These are phyloP conservation scores for Lathronympha strigana DNA, from an alignment of 2,888 invertebrate genomes.

Conservation along the genomic window DNA sequence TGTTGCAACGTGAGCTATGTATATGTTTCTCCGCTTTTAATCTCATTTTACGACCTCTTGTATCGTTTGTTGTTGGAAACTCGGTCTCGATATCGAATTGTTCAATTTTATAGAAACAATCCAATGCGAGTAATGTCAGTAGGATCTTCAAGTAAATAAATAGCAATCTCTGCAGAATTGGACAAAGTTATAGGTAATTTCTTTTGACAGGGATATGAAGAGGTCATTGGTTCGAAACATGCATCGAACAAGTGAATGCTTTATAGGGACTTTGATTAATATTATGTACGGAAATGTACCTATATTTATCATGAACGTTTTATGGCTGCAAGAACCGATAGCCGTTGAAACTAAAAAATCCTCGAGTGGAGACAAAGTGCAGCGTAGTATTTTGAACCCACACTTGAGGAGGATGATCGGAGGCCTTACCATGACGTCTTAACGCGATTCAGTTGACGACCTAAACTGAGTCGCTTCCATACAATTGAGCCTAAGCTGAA, in stretches of 20 bases:
- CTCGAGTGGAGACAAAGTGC: too few species aligned
- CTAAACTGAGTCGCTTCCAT: too few species aligned
- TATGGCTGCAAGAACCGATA: too few species aligned
- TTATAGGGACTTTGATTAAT: too few species aligned
- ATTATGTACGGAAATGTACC: too few species aligned
- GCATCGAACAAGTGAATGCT: not conserved
- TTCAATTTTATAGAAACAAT: conserved; percentile 16
- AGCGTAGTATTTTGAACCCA: too few species aligned
- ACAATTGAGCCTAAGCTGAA: too few species aligned
- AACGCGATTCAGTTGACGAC: too few species aligned
- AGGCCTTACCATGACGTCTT: too few species aligned
- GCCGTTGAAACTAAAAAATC: too few species aligned
- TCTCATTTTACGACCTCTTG: conserved; percentile 26
- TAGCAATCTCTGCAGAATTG: conserved; percentile 4
- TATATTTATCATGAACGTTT: too few species aligned
- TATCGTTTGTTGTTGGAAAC: conserved; percentile 8
- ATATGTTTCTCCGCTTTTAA: conserved; percentile 18
- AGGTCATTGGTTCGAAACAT: not conserved
- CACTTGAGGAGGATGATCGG: too few species aligned
- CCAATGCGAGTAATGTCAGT: not conserved
- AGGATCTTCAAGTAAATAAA: conserved; percentile 4
- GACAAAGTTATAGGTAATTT: not conserved
- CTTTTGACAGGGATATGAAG: not conserved
- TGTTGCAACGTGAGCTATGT: not conserved
- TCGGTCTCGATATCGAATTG: conserved; percentile 17